Conservation (phyloP, 2,888 invertebrate genomes). For the Pecten maximus region DNA sequence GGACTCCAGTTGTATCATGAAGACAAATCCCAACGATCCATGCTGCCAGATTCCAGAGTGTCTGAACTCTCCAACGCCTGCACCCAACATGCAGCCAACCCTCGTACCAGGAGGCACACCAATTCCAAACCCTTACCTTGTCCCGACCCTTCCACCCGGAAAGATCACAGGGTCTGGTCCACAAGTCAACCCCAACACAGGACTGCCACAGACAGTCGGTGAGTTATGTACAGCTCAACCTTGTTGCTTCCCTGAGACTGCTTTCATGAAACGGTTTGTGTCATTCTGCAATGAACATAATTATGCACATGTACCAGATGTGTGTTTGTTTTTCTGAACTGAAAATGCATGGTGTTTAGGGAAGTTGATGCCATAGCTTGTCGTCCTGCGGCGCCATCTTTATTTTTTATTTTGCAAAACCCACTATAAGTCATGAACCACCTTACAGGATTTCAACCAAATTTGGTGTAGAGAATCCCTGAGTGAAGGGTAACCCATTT, state of each 20-base stretch:
- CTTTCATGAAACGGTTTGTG: no score
- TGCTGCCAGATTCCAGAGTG: slow-evolving; percentile 72
- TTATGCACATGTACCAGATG: no score
- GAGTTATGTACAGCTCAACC: slow-evolving; percentile 7
- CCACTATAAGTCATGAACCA: no score
- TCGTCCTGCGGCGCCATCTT: no score
- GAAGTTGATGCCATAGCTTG: no score
- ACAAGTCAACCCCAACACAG: slow-evolving; percentile 62
- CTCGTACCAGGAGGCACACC: slow-evolving; percentile 55
- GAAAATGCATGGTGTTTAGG: no score
- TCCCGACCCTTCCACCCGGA: slow-evolving; percentile 65
- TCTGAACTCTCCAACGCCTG: slow-evolving; percentile 63
- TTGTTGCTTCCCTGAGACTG: background rate
- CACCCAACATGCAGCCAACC: slow-evolving; percentile 52
- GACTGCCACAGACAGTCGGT: slow-evolving; percentile 62
- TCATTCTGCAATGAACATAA: no score
- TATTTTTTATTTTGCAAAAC: no score
- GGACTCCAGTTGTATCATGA: slow-evolving; percentile 66
- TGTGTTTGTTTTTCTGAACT: no score
- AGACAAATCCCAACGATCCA: slow-evolving; percentile 64
- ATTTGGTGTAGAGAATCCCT: no score
- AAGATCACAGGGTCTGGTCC: slow-evolving; percentile 63
- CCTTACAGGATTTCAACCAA: no score
- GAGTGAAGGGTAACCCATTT: no score
- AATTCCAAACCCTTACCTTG: slow-evolving; percentile 61